Base-by-base conservation (phyloP, 2,113 vertebrate species). In the Chloropsis cyanopogon region DNA sequence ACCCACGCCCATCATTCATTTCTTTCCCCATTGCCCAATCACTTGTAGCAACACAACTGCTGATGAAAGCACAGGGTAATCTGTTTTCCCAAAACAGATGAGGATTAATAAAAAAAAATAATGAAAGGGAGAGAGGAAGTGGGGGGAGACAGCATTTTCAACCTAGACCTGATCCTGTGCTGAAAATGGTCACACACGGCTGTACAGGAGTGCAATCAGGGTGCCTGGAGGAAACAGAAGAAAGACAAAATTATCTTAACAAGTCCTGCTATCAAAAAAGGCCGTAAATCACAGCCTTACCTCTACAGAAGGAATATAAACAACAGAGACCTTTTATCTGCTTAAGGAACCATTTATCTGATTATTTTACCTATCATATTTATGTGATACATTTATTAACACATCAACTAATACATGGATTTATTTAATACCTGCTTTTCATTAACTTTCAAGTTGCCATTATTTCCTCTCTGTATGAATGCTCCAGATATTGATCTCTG, bases 331-430 rank as follows among this genome's bases (percentile, higher is more conserved):
- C 4, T 63, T 92, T 86, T n/a, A 86, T 47, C 73, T 59, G 56
- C 60, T 78, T 78, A 94, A 82, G 81, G 26, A 91, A 52, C 26
- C 57, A 85, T 82, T 95, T 93, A 80, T 59, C 82, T 71, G 52
- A 80, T 75, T 83, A 33, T 61, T 88, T 86, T 91, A 79, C 57
- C 41, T 60, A 93, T 92, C 61, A 42, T 80, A 81, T 82, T 95
- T 93, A 90, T 54, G 39, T 50, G 75, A 76, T 85, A 70, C 29
- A 54, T 91, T 90, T 94, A 95, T 92, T 93, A 90, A 93, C 72
- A 63, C 47, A 88, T 90, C 72, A 83, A 73, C 60, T 49, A 92
- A 88, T 77, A 68, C 31, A 78, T 33, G 25, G 59, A 92, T 96
- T 90, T 94, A 80, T 90, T 93, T 93, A 82, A 52, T 26, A 75